Evolutionary conservation across 2,797 vertebrate species (phyloP), one percentile per base, ranked within the genome.

Genomic region (Pipistrellus pygmaeus): DNA sequence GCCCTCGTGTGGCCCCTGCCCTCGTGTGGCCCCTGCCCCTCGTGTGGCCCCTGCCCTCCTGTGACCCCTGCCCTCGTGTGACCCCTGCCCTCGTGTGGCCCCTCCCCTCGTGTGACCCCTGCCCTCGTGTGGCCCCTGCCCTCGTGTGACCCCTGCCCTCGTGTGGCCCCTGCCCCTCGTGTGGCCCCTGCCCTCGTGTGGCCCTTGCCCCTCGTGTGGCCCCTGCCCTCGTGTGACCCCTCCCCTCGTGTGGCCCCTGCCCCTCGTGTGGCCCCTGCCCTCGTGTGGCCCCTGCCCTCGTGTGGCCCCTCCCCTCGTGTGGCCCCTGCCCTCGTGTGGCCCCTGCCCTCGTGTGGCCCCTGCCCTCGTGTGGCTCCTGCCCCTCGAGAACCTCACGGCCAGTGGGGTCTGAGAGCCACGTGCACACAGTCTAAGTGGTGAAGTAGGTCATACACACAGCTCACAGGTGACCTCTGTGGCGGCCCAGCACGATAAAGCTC

Each of bases 341-440:
- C 53, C 62, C 71, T 35, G 27, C 2, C 51, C 51, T 53, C 6
- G 51, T 53, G 51, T 53, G 51, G 2, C 51, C 6, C 51, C 51
- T 51, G 51, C 18, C 51, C 51, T 53, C 51, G 51, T 53, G 48
- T 53, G 51, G 6, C 17, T 6, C 51, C 51, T 20, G 53, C 20
- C 53, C 20, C 20, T 23, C 8, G 6, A 85, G 51, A 60, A 53
- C 38, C 8, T n/a, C 44, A 15, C n/a, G 18, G 64, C 17, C n/a
- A 32, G 27, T 18, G 64, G 64, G n/a, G n/a, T n/a, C n/a, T 32
- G 64, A 18, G 35, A 92, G n/a, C 57, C 38, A 9, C 6, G 4
- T 5, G 7, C 11, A n/a, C 6, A 8, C 1, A 41, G 9, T 25
- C 0, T 30, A 48, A 69, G 35, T 35, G 6, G 3, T 48, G 14